Evolutionary conservation across 2,888 invertebrate species (phyloP), one percentile per base, ranked within the genome.

Genomic region (Meloe dianella): DNA sequence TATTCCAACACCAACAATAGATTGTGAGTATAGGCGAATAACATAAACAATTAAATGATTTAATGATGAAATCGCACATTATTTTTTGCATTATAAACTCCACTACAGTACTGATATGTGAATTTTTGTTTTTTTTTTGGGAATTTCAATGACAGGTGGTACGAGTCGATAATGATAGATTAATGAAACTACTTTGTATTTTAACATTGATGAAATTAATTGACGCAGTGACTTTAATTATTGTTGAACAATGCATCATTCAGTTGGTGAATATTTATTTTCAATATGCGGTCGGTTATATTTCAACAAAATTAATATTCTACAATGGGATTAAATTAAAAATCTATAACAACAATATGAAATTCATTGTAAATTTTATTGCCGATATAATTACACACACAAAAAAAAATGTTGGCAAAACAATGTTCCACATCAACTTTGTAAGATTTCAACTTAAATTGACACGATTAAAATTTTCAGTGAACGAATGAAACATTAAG

Each of bases 391-490:
- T 4, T 27, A 27, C 27, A 27, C 27, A 27, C 27, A 27, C 27
- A 27, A 27, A 4, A 27, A 4, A 27, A n/a, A n/a, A n/a, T n/a
- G n/a, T n/a, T n/a, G 27, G 27, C 2, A 35, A 14, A 35, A 35
- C 9, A 35, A 14, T 14, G 1, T 14, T 35, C 7, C 7, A 2
- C 12, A 35, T 1, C 35, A 35, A 14, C 14, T 14, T 12, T 35
- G 14, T 14, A 12, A 35, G 14, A 35, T 35, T 24, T 24, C 12
- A 27, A 30, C 30, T 30, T 10, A 20, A 57, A 27, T 57, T 57
- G 27, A 57, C 57, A 3, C 57, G 57, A 57, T 57, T 57, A 57
- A 57, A 57, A 57, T 57, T 27, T 24, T 7, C 27, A 24, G 57
- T 57, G 30, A 57, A 57, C 57, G 27, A 20, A 57, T 24, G 1